Conservation (phyloP, 1,140 invertebrate species). For the Drosophila miranda region DNA sequence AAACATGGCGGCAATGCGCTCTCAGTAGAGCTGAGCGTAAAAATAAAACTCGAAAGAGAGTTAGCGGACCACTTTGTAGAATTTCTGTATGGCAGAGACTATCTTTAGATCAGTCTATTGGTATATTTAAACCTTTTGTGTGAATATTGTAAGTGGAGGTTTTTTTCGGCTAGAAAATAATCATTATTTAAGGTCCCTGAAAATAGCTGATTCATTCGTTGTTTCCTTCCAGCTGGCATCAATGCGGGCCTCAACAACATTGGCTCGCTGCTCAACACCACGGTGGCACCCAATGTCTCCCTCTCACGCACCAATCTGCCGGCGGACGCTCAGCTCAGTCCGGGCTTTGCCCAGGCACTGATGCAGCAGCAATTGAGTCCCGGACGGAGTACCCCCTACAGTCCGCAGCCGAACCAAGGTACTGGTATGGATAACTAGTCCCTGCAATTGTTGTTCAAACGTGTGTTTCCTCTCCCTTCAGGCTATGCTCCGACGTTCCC, state of each 20-base stretch:
- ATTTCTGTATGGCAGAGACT: too few relatives aligned
- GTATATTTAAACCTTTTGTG: too few relatives aligned
- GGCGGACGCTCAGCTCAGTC: constrained; percentile 89
- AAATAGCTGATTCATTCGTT: neutral
- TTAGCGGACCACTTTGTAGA: too few relatives aligned
- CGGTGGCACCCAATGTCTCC: constrained; percentile 91
- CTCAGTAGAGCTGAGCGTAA: too few relatives aligned
- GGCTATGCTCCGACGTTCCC: constrained; percentile 73
- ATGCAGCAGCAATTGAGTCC: constrained; percentile 82
- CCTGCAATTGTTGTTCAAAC: too few relatives aligned
- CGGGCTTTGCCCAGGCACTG: constrained; percentile 84
- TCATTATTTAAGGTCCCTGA: too few relatives aligned
- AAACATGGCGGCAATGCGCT: too few relatives aligned
- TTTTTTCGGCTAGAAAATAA: too few relatives aligned
- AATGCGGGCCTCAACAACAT: constrained; percentile 88
- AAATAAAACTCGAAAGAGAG: too few relatives aligned
- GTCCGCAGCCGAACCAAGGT: constrained; percentile 81
- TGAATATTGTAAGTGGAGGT: too few relatives aligned
- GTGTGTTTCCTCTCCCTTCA: constrained; percentile 6
- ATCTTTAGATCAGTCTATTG: too few relatives aligned
- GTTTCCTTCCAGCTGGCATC: constrained; percentile 81
- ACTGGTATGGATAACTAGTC: neutral
- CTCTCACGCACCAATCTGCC: constrained; percentile 86
- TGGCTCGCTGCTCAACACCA: constrained; percentile 90
- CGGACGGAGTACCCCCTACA: constrained; percentile 74